Percentiles rank a stretch among this genome's conserved stretches.
Evolutionary conservation across 2,888 invertebrate genomes (phyloP).

Genomic region (Atethmia centrago): DNA sequence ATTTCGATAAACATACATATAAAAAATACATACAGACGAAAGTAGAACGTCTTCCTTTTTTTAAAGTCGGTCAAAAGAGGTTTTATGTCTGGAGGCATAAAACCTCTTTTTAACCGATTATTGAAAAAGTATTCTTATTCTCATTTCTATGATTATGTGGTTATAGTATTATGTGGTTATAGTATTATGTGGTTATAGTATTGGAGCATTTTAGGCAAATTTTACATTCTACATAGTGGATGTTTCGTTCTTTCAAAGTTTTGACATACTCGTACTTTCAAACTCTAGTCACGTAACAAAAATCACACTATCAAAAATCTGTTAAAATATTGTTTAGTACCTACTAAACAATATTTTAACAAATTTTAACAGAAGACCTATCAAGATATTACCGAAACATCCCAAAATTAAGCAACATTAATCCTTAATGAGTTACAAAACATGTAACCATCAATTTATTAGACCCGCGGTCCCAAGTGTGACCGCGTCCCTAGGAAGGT

Average conservation of each 20-base stretch:
- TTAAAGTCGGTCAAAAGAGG: neutral
- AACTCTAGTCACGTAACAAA: neutral
- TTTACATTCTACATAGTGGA: neutral
- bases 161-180: no score
- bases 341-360: no score
- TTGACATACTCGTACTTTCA: neutral
- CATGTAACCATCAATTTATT: conserved; percentile 66
- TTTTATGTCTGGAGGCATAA: neutral
- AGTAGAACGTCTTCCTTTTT: no score
- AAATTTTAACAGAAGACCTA: no score
- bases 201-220: neutral
- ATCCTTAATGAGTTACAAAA: conserved; percentile 57
- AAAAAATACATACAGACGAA: no score
- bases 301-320: neutral
- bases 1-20: no score
- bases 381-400: neutral
- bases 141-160: neutral
- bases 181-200: neutral
- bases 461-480: conserved; percentile 68
- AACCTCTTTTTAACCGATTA: no score
- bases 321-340: neutral
- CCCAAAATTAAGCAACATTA: conserved; percentile 42
- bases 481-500: conserved; percentile 79
- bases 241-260: neutral
- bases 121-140: neutral